Base-by-base conservation (phyloP, 2,888 invertebrate species). In the Sinohyriopsis cumingii region DNA sequence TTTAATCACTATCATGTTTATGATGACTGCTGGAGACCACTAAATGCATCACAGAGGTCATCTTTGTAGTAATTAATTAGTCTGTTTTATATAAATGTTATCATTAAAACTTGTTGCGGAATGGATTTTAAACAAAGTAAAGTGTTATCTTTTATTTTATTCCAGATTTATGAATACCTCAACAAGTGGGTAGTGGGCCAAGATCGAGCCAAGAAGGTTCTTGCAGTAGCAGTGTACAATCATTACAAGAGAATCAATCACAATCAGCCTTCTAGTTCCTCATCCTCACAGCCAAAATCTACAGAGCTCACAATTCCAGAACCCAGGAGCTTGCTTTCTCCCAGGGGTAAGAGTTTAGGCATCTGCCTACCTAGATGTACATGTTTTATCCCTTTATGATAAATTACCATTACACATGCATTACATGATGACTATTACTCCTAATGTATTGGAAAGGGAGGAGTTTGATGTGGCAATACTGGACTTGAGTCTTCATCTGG, bases 231-330 rank as follows among this genome's bases (percentile, higher is more conserved):
- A 19, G 99, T 99, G 0, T 99, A 99, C 92, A 98, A 99, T 91
- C 99, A 99, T 90, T 99, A 99, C 91, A 98, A 99, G 91, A 92
- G 99, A 85, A 96, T 99, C 87, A 96, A 95, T 90, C 97, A 98
- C 91, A 98, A 98, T 91, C 92, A 68, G 55, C 45, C 45, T 45
- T 12, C 45, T 45, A 45, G 45, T 45, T 45, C 45, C 45, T 45
- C 45, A 45, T 45, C 45, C 45, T 45, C 55, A 64, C 25, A 64
- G 67, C 61, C 24, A 57, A 45, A 61, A 53, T 24, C 62, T 18
- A 59, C 61, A 9, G 72, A 75, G 1, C 53, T 25, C 7, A n/a
- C 64, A 6, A 24, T 65, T 19, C 55, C 56, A 45, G 56, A 62
- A 25, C 59, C 71, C 15, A 25, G 24, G 15, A 77, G 75, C 59